Evolutionary conservation across 2,113 vertebrate species (phyloP), one percentile per base, ranked within the genome.

Genomic region (Eira barbara): DNA sequence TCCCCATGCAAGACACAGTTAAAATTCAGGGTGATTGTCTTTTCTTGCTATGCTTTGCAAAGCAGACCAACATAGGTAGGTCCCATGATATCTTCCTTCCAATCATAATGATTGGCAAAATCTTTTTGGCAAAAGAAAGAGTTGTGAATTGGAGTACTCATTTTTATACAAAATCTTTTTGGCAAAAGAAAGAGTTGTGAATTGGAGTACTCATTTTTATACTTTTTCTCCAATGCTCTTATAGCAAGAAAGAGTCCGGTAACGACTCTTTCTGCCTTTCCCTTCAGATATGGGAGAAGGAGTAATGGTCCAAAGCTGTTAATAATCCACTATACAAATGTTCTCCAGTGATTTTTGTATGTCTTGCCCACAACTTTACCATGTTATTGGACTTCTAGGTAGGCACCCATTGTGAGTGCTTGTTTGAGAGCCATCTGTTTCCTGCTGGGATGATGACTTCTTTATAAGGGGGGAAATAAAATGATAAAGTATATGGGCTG

Each of bases 11-110:
- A 74, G 36, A 7, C 3, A 10, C 0, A 18, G 18, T 63, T 10
- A 49, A 67, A 39, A 20, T 52, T 11, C 0, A 0, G 34, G 7
- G 2, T 9, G 0, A 5, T 7, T 14, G 31, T 31, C 5, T 20
- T 45, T 65, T 36, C 25, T 27, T 36, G 27, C 25, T 36, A 0
- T 1, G 23, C 36, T 49, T 12, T 27, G 42, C n/a, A 10, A 63
- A 18, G n/a, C 29, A 63, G 42, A 71, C 13, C 1, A 8, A 6
- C 4, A 1, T 8, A 45, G 9, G 4, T 1, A 27, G 11, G 14
- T n/a, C 36, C 79, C 29, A 45, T 11, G 17, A 55, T 55, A 49
- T 63, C 69, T 91, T n/a, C 36, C 3, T 71, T 31, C 34, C 21
- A 17, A 63, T 55, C 39, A 47, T 47, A 78, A 47, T 78, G 27